phyloP scores from a whole-genome alignment of 2,888 invertebrate species.

The Limnephilus marmoratus region DNA sequence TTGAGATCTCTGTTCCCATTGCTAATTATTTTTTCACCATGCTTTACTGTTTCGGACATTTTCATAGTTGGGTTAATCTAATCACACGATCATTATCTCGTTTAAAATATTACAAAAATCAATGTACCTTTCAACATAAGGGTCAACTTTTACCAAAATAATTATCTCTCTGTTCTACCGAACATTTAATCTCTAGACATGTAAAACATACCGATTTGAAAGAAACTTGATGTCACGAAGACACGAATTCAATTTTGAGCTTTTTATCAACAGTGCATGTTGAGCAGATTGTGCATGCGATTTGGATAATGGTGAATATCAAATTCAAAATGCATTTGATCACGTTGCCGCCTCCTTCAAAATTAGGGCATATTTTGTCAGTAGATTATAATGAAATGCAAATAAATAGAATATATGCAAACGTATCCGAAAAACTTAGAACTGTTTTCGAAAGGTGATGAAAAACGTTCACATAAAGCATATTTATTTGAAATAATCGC shows the following conservation, averaged over 20 bases:
- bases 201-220: no score
- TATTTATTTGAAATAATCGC: no score
- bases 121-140: background rate
- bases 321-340: background rate
- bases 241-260: no score
- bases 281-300: background rate
- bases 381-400: no score
- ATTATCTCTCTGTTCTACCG: no score
- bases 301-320: slow-evolving; percentile 4
- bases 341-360: background rate
- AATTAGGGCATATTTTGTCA: no score
- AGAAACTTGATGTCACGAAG: no score
- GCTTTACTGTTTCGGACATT: background rate
- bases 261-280: background rate
- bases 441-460: no score
- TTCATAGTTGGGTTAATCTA: background rate
- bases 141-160: background rate
- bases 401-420: no score
- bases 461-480: no score
- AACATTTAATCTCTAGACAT: no score
- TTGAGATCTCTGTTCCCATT: background rate
- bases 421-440: no score
- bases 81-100: background rate
- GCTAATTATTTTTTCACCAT: background rate
- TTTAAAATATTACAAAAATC: background rate